These are phyloP conservation scores for Furcula furcula DNA, from an alignment of 2,888 invertebrate genomes.

Conservation along the genomic window DNA sequence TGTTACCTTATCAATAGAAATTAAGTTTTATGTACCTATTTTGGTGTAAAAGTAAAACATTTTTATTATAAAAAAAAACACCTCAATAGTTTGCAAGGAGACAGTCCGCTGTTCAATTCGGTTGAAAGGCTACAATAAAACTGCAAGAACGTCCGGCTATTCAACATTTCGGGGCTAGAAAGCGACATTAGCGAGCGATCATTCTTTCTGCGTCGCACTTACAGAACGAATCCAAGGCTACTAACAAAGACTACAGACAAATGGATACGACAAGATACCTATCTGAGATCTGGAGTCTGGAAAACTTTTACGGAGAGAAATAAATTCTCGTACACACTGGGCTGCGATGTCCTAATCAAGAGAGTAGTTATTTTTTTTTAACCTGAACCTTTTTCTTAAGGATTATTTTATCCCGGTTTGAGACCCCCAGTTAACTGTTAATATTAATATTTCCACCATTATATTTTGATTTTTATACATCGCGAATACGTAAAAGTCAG, in stretches of 20 bases:
- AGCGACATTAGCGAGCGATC: conserved; percentile 52
- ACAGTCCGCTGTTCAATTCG: conserved; percentile 25
- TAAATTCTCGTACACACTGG: not conserved
- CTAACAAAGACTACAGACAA: conserved; percentile 20
- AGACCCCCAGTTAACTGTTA: too few species aligned
- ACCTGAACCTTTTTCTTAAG: too few species aligned
- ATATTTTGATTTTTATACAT: too few species aligned
- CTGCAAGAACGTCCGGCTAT: conserved; percentile 36
- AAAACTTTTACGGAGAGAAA: not conserved
- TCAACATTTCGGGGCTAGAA: conserved; percentile 31
- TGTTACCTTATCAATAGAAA: too few species aligned
- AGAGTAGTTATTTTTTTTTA: too few species aligned
- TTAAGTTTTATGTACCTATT: too few species aligned
- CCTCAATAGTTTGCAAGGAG: conserved; percentile 13
- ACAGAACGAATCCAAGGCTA: conserved; percentile 30
- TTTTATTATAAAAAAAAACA: too few species aligned
- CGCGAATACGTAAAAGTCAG: too few species aligned
- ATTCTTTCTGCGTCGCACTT: conserved; percentile 46
- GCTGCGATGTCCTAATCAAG: not conserved
- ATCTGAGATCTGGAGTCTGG: conserved; percentile 6
- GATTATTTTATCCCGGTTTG: too few species aligned
- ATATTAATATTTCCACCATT: too few species aligned
- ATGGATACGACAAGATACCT: conserved; percentile 14
- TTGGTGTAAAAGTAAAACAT: too few species aligned
- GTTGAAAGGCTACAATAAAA: conserved; percentile 41